Evolutionary conservation across 2,888 invertebrate genomes (phyloP).

Genomic region (Xestia c-nigrum): DNA sequence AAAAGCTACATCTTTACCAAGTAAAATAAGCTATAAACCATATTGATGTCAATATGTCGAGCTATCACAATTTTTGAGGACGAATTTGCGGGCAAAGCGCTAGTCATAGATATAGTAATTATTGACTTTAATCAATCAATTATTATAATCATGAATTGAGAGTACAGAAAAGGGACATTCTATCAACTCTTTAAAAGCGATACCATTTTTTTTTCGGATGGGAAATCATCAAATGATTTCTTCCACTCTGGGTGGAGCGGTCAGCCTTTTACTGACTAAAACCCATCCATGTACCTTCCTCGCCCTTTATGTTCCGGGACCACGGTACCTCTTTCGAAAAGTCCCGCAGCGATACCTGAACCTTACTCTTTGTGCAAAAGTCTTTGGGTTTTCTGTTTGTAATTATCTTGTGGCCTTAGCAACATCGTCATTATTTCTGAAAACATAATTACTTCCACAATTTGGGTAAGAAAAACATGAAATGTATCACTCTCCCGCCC

Average conservation of each 20-base stretch:
- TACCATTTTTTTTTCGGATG: not conserved
- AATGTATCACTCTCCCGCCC: constrained; percentile 42
- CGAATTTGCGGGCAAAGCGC: no score
- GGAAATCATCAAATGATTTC: no score
- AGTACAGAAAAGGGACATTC: not conserved
- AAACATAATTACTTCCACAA: constrained; percentile 59
- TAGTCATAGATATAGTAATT: not conserved
- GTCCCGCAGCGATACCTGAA: not conserved
- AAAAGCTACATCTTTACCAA: no score
- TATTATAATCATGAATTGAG: not conserved
- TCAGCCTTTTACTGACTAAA: no score
- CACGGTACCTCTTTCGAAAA: no score
- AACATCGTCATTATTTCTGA: constrained; percentile 48
- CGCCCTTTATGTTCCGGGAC: no score
- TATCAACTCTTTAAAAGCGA: not conserved
- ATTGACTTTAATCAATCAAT: not conserved
- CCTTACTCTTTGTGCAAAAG: not conserved
- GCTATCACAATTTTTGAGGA: no score
- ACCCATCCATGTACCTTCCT: no score
- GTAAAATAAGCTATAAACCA: no score
- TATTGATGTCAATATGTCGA: no score
- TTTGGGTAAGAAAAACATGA: constrained; percentile 56
- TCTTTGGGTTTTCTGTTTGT: constrained; percentile 23
- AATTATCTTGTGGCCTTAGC: not conserved
- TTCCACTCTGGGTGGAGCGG: no score